Conservation (phyloP, 2,113 vertebrate genomes). For the Phyllopteryx taeniolatus region DNA sequence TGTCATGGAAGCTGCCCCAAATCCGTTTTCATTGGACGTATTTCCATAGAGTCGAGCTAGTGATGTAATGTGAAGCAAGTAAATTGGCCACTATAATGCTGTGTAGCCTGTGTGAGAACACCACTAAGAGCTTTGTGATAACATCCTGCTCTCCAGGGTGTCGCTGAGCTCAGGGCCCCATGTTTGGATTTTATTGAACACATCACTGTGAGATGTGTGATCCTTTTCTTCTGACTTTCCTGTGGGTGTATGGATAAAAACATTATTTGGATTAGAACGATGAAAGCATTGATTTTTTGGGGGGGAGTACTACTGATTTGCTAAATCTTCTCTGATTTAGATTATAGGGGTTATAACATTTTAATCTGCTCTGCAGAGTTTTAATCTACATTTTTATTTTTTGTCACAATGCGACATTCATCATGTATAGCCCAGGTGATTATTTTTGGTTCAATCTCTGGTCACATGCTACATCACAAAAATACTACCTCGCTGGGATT, state of each 20-base stretch:
- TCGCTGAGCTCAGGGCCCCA: constrained; percentile 17
- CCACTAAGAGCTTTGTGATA: constrained; percentile 54
- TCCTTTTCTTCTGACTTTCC: constrained; percentile 2
- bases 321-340: neutral
- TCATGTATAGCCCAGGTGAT: neutral
- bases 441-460: neutral
- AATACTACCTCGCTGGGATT: neutral
- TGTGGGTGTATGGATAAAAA: constrained; percentile 15
- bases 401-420: neutral
- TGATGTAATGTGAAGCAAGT: constrained; percentile 66
- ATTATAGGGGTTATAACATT: neutral
- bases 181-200: constrained; percentile 45
- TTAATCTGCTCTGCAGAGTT: neutral
- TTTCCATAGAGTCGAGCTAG: constrained; percentile 53
- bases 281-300: neutral
- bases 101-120: constrained; percentile 39
- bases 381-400: neutral
- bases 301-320: neutral
- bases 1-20: constrained; percentile 43
- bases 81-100: constrained; percentile 40
- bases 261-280: neutral
- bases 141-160: constrained; percentile 32
- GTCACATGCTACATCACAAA: neutral
- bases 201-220: constrained; percentile 11
- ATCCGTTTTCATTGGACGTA: constrained; percentile 55